Evolutionary conservation across 1,140 invertebrate genomes (phyloP), one percentile per base, ranked within the genome.

Genomic region (Neotoxoptera formosana): DNA sequence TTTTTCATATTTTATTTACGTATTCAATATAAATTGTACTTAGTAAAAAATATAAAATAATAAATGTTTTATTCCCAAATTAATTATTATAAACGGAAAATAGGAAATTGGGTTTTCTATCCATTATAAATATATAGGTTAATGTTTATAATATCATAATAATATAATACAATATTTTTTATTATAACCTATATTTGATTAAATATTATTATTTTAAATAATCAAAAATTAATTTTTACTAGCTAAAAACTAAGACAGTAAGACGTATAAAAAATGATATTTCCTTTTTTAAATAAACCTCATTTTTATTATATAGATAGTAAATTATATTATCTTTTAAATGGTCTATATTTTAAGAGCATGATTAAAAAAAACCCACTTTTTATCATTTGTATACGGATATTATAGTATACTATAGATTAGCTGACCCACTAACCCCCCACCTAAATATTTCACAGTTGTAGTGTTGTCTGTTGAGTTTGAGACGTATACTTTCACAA

Each of bases 361-460:
- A 41, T 8, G 1, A 45, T 45, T 45, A 30, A 45, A 86, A 86
- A 86, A 45, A 86, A 45, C 7, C 36, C 2, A 47, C 41, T 86
- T 47, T 45, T 87, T 11, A 48, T 87, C 9, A 8, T 87, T 87
- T 45, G 48, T 48, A 25, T 9, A 25, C 84, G 84, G 21, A 86
- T 45, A 45, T 11, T 47, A n/a, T n/a, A 45, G 23, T 87, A 87
- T 30, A 48, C 25, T 87, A 48, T 87, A 87, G 23, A 48, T 87
- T n/a, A 87, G 25, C 30, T 87, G 45, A 87, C 84, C 84, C 45
- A 87, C 45, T 87, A 87, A 87, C 45, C 25, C 41, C 84, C 84
- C 45, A 87, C 84, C 14, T 87, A 47, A 87, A n/a, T 41, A 67
- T 86, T 4, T 86, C 9, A 86, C 41, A 30, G 83, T 83, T 8